Conservation (phyloP, 1,140 invertebrate genomes). For the Drosophila equinoxialis region DNA sequence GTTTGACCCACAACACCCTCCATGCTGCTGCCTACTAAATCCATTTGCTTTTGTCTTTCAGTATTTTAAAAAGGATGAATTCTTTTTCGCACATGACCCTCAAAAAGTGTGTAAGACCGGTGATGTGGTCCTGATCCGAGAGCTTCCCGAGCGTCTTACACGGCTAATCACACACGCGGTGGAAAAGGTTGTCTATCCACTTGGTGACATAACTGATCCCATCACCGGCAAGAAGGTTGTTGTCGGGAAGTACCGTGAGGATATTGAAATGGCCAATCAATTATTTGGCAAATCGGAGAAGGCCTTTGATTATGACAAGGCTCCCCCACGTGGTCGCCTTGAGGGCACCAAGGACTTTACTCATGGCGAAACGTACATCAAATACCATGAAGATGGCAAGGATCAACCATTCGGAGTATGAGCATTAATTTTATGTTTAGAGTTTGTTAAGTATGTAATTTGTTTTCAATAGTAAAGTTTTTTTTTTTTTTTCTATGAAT, state of each 20-base stretch:
- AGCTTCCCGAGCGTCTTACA: slow-evolving; percentile 88
- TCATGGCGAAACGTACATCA: slow-evolving; percentile 88
- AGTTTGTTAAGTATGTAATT: slow-evolving; percentile 45
- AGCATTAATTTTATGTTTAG: slow-evolving; percentile 34
- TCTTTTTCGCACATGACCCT: slow-evolving; percentile 90
- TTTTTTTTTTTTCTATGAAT: slow-evolving; percentile 12
- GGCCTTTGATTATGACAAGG: slow-evolving; percentile 90
- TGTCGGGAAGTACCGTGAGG: slow-evolving; percentile 88
- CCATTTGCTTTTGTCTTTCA: slow-evolving; percentile 83
- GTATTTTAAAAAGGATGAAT: slow-evolving; percentile 90
- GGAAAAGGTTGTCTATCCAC: slow-evolving; percentile 90
- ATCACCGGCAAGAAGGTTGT: slow-evolving; percentile 91
- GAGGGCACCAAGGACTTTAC: slow-evolving; percentile 92
- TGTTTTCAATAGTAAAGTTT: slow-evolving; percentile 37
- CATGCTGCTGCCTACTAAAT: not conserved
- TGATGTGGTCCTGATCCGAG: slow-evolving; percentile 91
- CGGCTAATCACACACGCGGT: slow-evolving; percentile 91
- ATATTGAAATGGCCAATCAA: slow-evolving; percentile 87
- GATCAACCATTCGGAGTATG: slow-evolving; percentile 87
- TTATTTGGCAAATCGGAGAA: slow-evolving; percentile 88
- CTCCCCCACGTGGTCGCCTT: slow-evolving; percentile 90
- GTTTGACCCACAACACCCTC: slow-evolving; percentile 25
- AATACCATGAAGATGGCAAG: slow-evolving; percentile 89
- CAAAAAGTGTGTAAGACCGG: slow-evolving; percentile 90
- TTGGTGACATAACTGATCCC: slow-evolving; percentile 92